Conservation (phyloP, 1,140 invertebrate genomes). For the Drosophila sucinea region DNA sequence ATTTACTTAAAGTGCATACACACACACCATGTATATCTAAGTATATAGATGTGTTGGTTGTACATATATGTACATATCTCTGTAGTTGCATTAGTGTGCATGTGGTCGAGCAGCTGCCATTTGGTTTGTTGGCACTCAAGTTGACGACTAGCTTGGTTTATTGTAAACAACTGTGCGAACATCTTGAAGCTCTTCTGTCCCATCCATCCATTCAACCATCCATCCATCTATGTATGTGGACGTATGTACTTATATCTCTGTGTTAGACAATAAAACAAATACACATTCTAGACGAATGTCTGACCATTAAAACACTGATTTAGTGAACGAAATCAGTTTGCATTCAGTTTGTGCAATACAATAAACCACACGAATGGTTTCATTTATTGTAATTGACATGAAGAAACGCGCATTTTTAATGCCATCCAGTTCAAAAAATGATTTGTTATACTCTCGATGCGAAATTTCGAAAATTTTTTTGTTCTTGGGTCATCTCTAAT, state of each 20-base stretch:
- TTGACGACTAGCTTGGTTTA: slow-evolving; percentile 75
- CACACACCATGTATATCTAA: not conserved
- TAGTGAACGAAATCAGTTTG: slow-evolving; percentile 26
- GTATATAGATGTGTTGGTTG: not conserved
- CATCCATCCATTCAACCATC: slow-evolving; percentile 19
- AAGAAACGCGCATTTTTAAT: not conserved
- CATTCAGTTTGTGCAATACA: slow-evolving; percentile 27
- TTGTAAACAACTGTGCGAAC: slow-evolving; percentile 78
- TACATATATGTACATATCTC: not conserved
- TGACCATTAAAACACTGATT: slow-evolving; percentile 60
- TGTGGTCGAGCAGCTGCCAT: slow-evolving; percentile 58
- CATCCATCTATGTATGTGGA: not conserved
- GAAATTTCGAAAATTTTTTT: too few relatives aligned
- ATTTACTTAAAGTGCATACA: slow-evolving; percentile 42
- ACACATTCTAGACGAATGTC: not conserved
- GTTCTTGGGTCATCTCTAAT: too few relatives aligned
- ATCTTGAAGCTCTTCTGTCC: slow-evolving; percentile 41
- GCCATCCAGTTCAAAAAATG: slow-evolving; percentile 14
- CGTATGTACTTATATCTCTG: not conserved
- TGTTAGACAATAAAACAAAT: slow-evolving; percentile 3
- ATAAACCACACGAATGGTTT: slow-evolving; percentile 32
- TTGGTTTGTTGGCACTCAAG: slow-evolving; percentile 68
- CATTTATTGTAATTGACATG: not conserved
- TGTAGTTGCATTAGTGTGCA: slow-evolving; percentile 27
- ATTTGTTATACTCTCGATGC: too few relatives aligned